Evolutionary conservation across 1,140 invertebrate species (phyloP), one percentile per base, ranked within the genome.

Genomic region (Ericerus pela): DNA sequence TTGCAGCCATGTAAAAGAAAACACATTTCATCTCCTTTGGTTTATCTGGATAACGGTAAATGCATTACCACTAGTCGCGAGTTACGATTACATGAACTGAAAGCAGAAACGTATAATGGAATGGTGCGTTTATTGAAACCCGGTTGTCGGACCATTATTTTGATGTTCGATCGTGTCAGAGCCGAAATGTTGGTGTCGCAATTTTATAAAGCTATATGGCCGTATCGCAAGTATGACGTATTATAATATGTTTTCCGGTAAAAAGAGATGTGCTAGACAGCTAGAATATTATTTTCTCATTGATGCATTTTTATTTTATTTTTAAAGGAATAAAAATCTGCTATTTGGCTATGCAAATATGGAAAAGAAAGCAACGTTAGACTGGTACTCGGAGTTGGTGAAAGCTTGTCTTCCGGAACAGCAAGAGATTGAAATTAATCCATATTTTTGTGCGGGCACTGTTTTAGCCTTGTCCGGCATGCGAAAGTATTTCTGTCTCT

Each of bases 401-500:
- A 79, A 85, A 59, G 73, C 93, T 60, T 88, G 87, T 53, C 74
- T 95, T 43, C 79, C 83, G 20, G 82, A 90, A 69, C 80, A 78
- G 41, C 74, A 81, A 54, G 81, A 88, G 62, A 73, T 96, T 53
- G 81, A 85, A 60, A 95, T 98, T 31, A 97, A 98, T 75, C 87
- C 91, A 2, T 81, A 88, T 63, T 97, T 97, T 74, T 96, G 92
- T 70, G 83, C 97, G 29, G 96, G 96, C 5, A 99, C 96, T 20
- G 94, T 99, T 28, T 71, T 99, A 20, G 87, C 92, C 1, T 72
- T 98, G 30, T 98, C 97, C 73, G 94, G 94, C 3, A 88, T 92
- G 69, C 75, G 93, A 51, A 92, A 93, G 71, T 97, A 97, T 71
- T 97, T 96, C 73, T 96, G 90, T 68, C 93, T 99, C 74, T 98